Conservation (phyloP, 2,113 vertebrate species). For the Leptobrachium ailaonicum region DNA sequence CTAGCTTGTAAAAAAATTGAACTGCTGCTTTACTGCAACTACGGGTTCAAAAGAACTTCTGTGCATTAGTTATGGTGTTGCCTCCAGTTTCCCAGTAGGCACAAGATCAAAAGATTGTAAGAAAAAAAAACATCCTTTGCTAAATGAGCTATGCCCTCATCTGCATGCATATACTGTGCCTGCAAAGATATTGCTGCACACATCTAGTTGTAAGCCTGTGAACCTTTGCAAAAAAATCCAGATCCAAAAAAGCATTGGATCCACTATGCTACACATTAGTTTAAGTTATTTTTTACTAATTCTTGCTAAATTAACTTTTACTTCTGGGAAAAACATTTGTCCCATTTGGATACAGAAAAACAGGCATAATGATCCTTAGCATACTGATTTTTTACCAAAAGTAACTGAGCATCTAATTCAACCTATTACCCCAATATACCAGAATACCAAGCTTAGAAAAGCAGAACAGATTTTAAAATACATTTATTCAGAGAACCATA, state of each 20-base stretch:
- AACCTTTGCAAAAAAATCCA: conserved; percentile 26
- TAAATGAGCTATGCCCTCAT: conserved; percentile 40
- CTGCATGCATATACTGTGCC: conserved; percentile 36
- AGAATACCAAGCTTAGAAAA: conserved; percentile 2
- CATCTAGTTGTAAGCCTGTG: conserved; percentile 17
- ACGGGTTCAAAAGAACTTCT: conserved; percentile 14
- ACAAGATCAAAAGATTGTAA: conserved; percentile 42
- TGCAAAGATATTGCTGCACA: conserved; percentile 35
- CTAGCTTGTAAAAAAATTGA: conserved; percentile 9
- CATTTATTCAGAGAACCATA: conserved; percentile 12
- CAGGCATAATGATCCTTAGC: too few species aligned
- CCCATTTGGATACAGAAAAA: too few species aligned
- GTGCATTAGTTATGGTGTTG: conserved; percentile 31
- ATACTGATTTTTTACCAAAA: too few species aligned
- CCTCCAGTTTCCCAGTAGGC: conserved; percentile 28
- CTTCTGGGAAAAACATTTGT: too few species aligned
- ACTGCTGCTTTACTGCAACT: conserved; percentile 29
- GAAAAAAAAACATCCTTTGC: conserved; percentile 32
- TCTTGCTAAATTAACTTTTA: too few species aligned
- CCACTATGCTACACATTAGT: too few species aligned
- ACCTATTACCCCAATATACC: not conserved
- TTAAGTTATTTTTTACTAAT: not conserved
- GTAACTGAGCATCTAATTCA: too few species aligned
- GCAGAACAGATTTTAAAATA: not conserved
- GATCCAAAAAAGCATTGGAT: not conserved